Evolutionary conservation across 2,888 invertebrate species (phyloP).

Genomic region (Schrankia costaestrigalis): DNA sequence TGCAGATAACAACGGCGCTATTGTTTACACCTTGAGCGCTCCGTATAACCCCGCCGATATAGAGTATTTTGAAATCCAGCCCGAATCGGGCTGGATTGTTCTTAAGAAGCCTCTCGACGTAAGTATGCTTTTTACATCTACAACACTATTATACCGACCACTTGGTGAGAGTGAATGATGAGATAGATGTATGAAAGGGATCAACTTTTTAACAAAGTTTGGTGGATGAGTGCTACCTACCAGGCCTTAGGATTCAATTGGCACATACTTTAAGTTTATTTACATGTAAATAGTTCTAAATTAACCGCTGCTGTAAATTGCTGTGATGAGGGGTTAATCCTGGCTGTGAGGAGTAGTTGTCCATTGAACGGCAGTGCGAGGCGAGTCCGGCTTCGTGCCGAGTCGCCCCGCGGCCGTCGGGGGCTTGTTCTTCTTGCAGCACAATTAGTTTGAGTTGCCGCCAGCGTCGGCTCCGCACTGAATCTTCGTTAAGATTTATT

Average conservation of each 20-base stretch:
- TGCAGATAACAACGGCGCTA: conserved; percentile 97
- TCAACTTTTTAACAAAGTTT: conserved; percentile 74
- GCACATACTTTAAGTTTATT: conserved; percentile 75
- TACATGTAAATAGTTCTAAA: conserved; percentile 80
- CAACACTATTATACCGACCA: conserved; percentile 30
- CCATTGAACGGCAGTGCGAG: conserved; percentile 63
- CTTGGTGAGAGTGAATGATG: conserved; percentile 52
- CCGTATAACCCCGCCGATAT: conserved; percentile 93
- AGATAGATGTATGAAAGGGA: conserved; percentile 73
- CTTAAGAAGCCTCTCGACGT: conserved; percentile 97
- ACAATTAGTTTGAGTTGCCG: conserved; percentile 87
- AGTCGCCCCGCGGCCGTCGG: conserved; percentile 39
- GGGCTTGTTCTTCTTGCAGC: conserved; percentile 86
- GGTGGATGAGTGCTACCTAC: conserved; percentile 81
- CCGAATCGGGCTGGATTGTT: conserved; percentile 98
- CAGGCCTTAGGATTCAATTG: conserved; percentile 80
- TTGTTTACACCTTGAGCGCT: conserved; percentile 94
- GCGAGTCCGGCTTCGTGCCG: conserved; percentile 17
- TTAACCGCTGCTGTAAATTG: conserved; percentile 77
- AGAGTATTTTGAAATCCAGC: conserved; percentile 97
- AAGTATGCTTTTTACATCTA: conserved; percentile 90
- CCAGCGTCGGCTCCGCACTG: conserved; percentile 76
- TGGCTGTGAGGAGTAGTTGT: conserved; percentile 80
- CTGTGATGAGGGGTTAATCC: conserved; percentile 74
- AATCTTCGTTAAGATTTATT: conserved; percentile 77